phyloP scores from a whole-genome alignment of 2,797 vertebrate genomes.

The Masticophis lateralis region DNA sequence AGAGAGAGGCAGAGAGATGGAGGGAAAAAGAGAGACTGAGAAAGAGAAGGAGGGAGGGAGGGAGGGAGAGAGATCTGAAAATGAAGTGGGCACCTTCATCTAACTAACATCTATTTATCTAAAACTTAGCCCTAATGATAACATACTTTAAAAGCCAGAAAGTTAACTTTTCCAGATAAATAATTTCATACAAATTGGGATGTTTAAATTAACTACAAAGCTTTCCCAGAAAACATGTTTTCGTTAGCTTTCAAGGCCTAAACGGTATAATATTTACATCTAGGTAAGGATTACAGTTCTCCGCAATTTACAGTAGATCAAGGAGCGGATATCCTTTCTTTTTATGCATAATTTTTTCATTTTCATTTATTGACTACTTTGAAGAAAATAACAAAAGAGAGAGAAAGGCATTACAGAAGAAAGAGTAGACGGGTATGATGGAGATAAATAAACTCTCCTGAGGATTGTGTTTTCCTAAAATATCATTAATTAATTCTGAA shows the following conservation, averaged over 20 bases:
- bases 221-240: background rate
- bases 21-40: fast-evolving
- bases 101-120: background rate
- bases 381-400: background rate
- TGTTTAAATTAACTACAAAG: background rate
- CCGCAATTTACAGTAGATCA: background rate
- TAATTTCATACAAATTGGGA: background rate
- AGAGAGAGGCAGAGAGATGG: too few relatives aligned
- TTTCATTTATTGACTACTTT: background rate
- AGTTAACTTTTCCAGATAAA: background rate
- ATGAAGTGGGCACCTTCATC: background rate
- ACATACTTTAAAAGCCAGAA: background rate
- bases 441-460: background rate
- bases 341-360: background rate
- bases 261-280: background rate
- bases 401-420: background rate
- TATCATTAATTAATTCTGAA: background rate
- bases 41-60: background rate
- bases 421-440: background rate
- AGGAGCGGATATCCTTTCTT: background rate
- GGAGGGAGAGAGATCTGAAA: background rate
- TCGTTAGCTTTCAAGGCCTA: background rate
- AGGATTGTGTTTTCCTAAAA: background rate
- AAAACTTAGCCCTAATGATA: background rate
- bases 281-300: background rate